Base-by-base conservation (phyloP, 2,888 invertebrate species). In the Synergus gifuensis region DNA sequence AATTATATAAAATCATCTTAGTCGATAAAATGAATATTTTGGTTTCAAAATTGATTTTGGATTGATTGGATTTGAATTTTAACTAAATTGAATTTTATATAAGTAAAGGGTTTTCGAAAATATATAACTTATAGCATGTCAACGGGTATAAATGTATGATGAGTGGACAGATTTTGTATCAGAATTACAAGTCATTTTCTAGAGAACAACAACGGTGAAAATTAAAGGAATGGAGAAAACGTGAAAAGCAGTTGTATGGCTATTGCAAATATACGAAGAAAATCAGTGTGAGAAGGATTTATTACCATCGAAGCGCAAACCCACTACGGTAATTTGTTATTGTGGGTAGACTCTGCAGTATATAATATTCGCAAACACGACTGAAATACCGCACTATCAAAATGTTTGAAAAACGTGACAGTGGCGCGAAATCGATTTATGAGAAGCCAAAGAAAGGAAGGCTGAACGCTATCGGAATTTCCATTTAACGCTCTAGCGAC, bases 381-480 rank as follows among this genome's bases (percentile, higher is more conserved):
- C 78, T 80, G 79, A 66, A 81, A 79, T 69, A 78, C 78, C 77
- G 78, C 64, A 77, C 60, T 78, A 60, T 81, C 60, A 77, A 82
- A 83, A 82, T 79, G 80, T 73, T 73, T 78, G 77, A 81, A 77
- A 82, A 81, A 83, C 82, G 81, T 81, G 82, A 83, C 82, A 81
- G 81, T 81, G 82, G 80, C 82, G 79, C 76, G 78, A 79, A 83
- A 83, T 82, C 83, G 83, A 83, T 82, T 83, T 83, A 83, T 83
- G 83, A 83, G 82, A 81, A 81, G 77, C 79, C 76, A 79, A 83
- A 83, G 82, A 82, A 83, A 83, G 78, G 78, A 80, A 79, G 78
- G 78, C 81, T 81, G 82, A 79, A 78, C 80, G 81, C 81, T 83
- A 83, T 83, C 80, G 83, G 83, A 83, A 83, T 82, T 83, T 81